phyloP scores from a whole-genome alignment of 2,797 vertebrate genomes.

The Hipposideros larvatus region DNA sequence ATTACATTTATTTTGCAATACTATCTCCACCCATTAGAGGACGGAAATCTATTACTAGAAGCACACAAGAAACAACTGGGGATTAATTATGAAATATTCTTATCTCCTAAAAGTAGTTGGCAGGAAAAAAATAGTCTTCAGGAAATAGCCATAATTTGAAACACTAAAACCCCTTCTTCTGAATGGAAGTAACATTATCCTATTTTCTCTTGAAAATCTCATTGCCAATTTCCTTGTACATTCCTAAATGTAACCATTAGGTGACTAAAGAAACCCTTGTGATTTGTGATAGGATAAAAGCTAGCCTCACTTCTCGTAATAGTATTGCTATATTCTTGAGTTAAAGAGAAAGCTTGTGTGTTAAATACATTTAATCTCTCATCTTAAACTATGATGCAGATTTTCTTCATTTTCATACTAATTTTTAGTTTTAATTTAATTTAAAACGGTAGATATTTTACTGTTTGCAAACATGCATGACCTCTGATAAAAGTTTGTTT shows the following conservation, averaged over 20 bases:
- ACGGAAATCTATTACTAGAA: constrained; percentile 9
- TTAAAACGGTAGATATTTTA: background rate
- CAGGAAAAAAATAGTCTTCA: background rate
- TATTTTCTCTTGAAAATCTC: background rate
- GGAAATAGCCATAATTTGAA: constrained; percentile 24
- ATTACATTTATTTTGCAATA: constrained; percentile 25
- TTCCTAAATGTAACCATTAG: constrained; percentile 41
- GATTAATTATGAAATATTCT: constrained; percentile 38
- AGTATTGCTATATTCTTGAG: background rate
- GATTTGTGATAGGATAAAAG: background rate
- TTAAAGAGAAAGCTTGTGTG: background rate
- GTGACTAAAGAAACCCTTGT: background rate
- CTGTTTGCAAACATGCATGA: background rate
- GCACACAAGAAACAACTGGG: background rate
- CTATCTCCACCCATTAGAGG: background rate
- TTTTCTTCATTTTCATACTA: background rate
- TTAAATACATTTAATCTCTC: background rate
- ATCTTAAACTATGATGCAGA: background rate
- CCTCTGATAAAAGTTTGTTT: background rate
- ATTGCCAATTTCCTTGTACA: constrained; percentile 10
- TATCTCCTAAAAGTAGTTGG: constrained; percentile 23
- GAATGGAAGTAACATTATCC: constrained; percentile 22
- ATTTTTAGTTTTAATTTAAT: background rate
- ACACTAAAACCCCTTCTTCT: background rate
- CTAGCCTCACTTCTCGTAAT: background rate